Evolutionary conservation across 1,140 invertebrate genomes (phyloP), one percentile per base, ranked within the genome.

Genomic region (Drosophila paulistorum): DNA sequence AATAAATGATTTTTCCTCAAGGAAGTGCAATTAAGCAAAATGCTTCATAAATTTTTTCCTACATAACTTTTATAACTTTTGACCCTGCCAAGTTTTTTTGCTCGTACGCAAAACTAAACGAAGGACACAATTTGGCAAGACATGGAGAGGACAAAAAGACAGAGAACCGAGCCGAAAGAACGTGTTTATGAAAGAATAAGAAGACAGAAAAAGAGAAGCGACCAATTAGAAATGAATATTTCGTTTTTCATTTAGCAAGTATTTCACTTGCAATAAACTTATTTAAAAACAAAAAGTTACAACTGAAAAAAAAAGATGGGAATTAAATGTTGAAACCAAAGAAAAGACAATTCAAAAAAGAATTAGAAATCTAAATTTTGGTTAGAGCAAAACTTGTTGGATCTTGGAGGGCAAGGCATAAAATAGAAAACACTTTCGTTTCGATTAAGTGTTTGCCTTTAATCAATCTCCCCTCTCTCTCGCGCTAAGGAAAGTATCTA

Each of bases 11-110:
- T 91, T 77, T 90, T 80, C 79, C 89, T 91, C 59, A 76, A 80
- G 79, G 77, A 91, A 91, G 79, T 90, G 90, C 85, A 91, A 91
- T 91, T 91, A 91, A 90, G 90, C 42, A 86, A 90, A 91, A 91
- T 90, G 90, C 76, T 91, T 91, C 79, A 91, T 91, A 87, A 90
- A 91, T 90, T 90, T 91, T 37, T 64, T 51, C 45, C 11, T 51
- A 11, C 68, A 71, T 73, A 90, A 82, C 90, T 89, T 82, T 76
- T 70, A 39, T 77, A 51, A 51, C 72, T 68, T 65, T 71, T 69
- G 68, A 77, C 71, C 72, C 71, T 71, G 71, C 45, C 65, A 51
- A 51, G 45, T 48, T 48, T 48, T 37, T 37, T 37, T 30, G 30
- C 9, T 6, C 9, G 10, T 37, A 37, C 35, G 7, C 20, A 10